Base-by-base conservation (phyloP, 2,888 invertebrate species). In the Meandrusa payeni region DNA sequence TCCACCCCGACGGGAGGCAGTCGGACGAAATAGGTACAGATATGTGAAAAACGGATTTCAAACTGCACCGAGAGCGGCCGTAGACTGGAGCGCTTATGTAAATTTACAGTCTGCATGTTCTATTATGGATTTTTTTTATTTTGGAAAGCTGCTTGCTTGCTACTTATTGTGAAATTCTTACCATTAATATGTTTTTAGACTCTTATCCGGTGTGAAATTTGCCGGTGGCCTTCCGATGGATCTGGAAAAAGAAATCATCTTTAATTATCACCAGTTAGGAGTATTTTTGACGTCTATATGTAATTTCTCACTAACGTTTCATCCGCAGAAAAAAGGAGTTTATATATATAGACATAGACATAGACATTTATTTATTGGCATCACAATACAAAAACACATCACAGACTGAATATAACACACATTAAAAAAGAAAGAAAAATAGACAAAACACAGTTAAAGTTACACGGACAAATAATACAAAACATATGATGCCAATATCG, bases 141-240 rank as follows among this genome's bases (percentile, higher is more conserved):
- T 39, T 40, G 38, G 32, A 44, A 45, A 45, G 34, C 36, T 34
- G 45, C 34, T 29, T 23, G 46, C 34, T 29, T 23, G 46, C 17
- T n/a, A 27, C 2, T 12, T 13, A 19, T 22, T 9, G 20, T 29
- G 37, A 22, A 27, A 9, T 32, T 48, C 83, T 85, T 65, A 86
- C 86, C 86, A 87, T 87, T 76, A 82, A 86, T 80, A 68, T 80
- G 74, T 73, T 82, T 86, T 85, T 80, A 54, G 55, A 66, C 69
- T 66, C 79, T 70, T 79, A 81, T 83, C 67, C 76, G 69, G 64
- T 64, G 68, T 53, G 68, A 82, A 85, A 78, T 64, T 57, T 72
- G 79, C 81, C 85, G 75, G 72, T 65, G 78, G 82, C 80, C 73
- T 67, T 67, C 69, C 68, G 69, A 64, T 78, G 63, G 70, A 74